Conservation (phyloP, 2,797 vertebrate species). For the Alca torda region DNA sequence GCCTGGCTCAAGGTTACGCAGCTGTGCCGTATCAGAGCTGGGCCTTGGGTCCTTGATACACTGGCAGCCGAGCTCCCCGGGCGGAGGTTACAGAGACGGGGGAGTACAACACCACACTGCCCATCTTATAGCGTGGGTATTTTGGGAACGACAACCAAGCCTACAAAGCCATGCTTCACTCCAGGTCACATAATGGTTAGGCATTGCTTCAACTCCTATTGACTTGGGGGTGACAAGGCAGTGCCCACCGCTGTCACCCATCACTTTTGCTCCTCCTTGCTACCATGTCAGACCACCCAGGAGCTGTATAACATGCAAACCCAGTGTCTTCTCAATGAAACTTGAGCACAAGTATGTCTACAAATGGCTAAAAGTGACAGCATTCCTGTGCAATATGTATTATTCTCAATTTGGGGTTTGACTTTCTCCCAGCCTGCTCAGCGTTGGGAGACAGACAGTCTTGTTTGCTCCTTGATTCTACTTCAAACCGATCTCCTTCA, state of each 20-base stretch:
- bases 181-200: neutral
- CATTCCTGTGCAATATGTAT: neutral
- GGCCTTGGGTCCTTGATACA: neutral
- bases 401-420: neutral
- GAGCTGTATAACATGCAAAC: neutral
- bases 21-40: neutral
- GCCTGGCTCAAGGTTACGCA: neutral
- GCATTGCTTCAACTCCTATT: neutral
- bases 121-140: rapidly evolving
- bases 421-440: neutral
- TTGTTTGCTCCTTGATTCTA: neutral
- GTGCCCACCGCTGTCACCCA: neutral
- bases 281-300: neutral
- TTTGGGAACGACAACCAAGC: neutral
- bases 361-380: neutral
- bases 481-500: neutral
- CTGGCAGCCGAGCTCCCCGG: neutral
- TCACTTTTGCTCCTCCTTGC: neutral
- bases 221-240: neutral
- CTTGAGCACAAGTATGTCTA: neutral
- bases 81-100: neutral
- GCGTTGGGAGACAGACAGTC: rapidly evolving
- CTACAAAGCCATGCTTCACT: neutral
- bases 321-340: neutral
- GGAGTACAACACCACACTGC: neutral